Evolutionary conservation across 1,140 invertebrate species (phyloP), one percentile per base, ranked within the genome.

Genomic region (Euwallacea similis): DNA sequence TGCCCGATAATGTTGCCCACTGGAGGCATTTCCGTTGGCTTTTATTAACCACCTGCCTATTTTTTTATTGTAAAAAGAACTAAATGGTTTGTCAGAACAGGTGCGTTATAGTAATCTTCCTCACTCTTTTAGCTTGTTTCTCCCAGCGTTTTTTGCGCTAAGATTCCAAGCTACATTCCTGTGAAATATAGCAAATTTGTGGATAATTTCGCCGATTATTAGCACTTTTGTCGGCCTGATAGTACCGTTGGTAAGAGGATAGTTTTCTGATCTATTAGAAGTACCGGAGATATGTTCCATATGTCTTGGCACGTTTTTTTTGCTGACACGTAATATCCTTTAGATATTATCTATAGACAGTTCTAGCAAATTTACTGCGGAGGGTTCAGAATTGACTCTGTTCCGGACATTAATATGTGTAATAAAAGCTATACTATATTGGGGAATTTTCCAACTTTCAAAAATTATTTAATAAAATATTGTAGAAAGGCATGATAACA

Each of bases 141-240:
- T 33, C 7, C 16, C 11, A 11, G 42, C 21, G 21, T 67, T 69
- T 61, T 62, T 69, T 62, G 16, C n/a, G 7, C 11, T 1, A 10
- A 68, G 44, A 69, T 61, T 69, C 43, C 67, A 53, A 61, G 21
- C 59, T 44, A 44, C 59, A 61, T 61, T 61, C 59, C 59, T 42
- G 41, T 33, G 42, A 61, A 61, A 61, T 44, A 33, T 15, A 10
- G 55, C 55, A 58, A 58, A 58, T 58, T 58, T 58, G n/a, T 58
- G 46, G 46, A 13, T 13, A 50, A 50, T 50, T 50, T 50, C 13
- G 46, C 46, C 46, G 46, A 50, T 50, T 50, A 50, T 50, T 50
- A 50, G 46, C 46, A 50, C 46, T 50, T 50, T 13, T 50, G 46
- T 13, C 13, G 46, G 46, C 46, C 21, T 50, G 13, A 7, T 50